These are phyloP conservation scores for Elaphurus davidianus DNA, from an alignment of 2,113 vertebrate species.

Conservation along the genomic window DNA sequence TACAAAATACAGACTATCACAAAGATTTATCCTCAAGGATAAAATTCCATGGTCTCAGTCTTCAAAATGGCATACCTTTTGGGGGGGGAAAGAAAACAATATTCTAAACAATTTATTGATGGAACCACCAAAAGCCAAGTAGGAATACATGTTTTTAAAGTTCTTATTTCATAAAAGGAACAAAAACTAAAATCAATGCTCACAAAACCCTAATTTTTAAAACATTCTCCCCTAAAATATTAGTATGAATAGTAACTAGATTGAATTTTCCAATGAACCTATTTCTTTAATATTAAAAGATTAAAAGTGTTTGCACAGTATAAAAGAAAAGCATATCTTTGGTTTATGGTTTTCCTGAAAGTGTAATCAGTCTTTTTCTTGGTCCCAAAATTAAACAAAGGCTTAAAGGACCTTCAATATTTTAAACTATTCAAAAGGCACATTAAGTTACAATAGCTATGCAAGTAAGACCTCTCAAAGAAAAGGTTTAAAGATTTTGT, in stretches of 20 bases:
- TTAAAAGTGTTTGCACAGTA: background rate
- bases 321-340: background rate
- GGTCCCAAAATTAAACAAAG: conserved; percentile 59
- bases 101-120: conserved; percentile 55
- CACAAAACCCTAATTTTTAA: conserved; percentile 24
- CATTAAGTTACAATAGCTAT: conserved; percentile 13
- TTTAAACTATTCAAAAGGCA: conserved; percentile 47
- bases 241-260: background rate
- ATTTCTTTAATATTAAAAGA: background rate
- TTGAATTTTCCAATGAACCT: conserved; percentile 31
- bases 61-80: conserved; percentile 64
- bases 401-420: conserved; percentile 16
- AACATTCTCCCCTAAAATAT: conserved; percentile 24
- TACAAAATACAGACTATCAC: conserved; percentile 31
- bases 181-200: background rate
- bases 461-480: background rate
- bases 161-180: background rate
- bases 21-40: conserved; percentile 46
- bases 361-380: background rate
- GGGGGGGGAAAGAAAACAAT: background rate
- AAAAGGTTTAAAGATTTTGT: background rate
- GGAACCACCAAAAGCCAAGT: background rate
- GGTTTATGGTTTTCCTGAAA: conserved; percentile 11
- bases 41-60: conserved; percentile 57
- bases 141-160: background rate